These are phyloP conservation scores for Meganola albula DNA, from an alignment of 2,888 invertebrate genomes.

Conservation along the genomic window DNA sequence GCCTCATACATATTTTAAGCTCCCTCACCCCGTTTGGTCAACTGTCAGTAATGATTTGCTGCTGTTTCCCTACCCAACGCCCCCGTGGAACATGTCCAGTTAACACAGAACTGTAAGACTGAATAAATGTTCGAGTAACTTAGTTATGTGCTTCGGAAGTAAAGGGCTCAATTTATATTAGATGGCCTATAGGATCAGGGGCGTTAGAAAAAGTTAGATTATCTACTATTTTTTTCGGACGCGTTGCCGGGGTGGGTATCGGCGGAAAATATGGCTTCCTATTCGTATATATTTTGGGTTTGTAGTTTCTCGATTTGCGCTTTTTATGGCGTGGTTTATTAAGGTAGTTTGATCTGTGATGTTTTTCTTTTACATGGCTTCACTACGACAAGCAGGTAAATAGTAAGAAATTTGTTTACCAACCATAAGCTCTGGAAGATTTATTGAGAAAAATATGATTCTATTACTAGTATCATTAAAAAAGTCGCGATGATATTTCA, in stretches of 20 bases:
- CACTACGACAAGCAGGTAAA: neutral
- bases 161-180: slow-evolving; percentile 27
- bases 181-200: slow-evolving; percentile 47
- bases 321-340: slow-evolving; percentile 19
- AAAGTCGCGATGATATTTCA: no score
- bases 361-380: slow-evolving; percentile 2
- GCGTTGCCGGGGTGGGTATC: slow-evolving; percentile 66
- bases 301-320: slow-evolving; percentile 43
- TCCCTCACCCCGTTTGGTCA: slow-evolving; percentile 72
- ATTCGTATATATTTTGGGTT: slow-evolving; percentile 56
- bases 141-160: neutral
- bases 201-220: slow-evolving; percentile 74
- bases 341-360: slow-evolving; percentile 1
- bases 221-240: slow-evolving; percentile 75
- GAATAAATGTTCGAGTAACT: neutral
- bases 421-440: no score
- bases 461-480: no score
- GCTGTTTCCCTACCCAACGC: slow-evolving; percentile 62
- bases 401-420: neutral
- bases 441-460: no score
- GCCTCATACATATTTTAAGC: slow-evolving; percentile 77
- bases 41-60: slow-evolving; percentile 79
- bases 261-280: slow-evolving; percentile 75
- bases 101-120: slow-evolving; percentile 25
- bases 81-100: slow-evolving; percentile 47